Evolutionary conservation across 2,797 vertebrate genomes (phyloP).

Genomic region (Rallus crepitans): DNA sequence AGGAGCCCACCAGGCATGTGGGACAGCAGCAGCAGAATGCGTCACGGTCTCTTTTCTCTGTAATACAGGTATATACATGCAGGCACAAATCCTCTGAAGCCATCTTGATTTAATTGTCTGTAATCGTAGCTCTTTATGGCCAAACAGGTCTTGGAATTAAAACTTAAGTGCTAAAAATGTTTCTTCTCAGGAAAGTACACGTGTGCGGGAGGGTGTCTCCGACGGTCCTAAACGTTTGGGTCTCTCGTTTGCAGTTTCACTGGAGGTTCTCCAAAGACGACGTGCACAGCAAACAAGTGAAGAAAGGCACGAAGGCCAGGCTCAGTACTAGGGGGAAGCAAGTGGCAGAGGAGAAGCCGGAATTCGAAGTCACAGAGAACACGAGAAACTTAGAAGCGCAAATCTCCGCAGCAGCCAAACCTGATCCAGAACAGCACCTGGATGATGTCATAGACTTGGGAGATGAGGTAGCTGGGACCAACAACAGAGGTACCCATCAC

Average conservation of each 20-base stretch:
- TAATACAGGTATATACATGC: accelerated
- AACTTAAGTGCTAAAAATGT: neutral
- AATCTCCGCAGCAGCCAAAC: conserved; percentile 16
- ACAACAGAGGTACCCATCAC: neutral
- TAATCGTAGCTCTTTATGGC: neutral
- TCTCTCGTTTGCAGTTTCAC: conserved; percentile 76
- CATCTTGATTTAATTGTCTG: neutral
- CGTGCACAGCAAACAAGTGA: conserved; percentile 68
- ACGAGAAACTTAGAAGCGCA: conserved; percentile 74
- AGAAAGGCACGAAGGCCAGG: conserved; percentile 78
- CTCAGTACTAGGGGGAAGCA: conserved; percentile 53
- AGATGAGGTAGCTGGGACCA: neutral
- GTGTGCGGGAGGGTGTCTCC: neutral
- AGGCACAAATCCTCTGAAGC: neutral
- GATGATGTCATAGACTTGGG: conserved; percentile 39
- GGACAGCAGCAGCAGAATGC: neutral
- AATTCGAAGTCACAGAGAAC: conserved; percentile 59
- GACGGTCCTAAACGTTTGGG: neutral
- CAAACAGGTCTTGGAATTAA: neutral
- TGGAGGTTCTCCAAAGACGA: conserved; percentile 83
- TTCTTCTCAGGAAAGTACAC: neutral
- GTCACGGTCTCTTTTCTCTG: accelerated
- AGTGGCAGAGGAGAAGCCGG: conserved; percentile 67
- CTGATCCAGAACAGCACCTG: conserved; percentile 33
- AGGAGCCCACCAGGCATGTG: neutral